Evolutionary conservation across 1,140 invertebrate species (phyloP).

Genomic region (Drosophila bifasciata): DNA sequence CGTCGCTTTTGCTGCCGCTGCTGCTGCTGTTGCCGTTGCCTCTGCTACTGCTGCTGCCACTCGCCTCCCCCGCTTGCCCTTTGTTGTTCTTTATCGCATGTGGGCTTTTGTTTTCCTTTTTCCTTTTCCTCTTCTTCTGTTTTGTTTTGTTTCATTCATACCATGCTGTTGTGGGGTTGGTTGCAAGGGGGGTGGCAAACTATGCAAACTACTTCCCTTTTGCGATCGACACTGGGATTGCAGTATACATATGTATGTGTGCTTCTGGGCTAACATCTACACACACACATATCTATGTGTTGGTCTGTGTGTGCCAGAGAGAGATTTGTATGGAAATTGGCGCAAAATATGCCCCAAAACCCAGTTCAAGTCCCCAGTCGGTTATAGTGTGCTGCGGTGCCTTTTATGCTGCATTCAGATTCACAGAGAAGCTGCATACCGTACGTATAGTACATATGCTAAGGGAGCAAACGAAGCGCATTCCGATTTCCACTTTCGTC

Average conservation of each 20-base stretch:
- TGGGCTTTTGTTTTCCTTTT: constrained; percentile 53
- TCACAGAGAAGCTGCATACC: constrained; percentile 18
- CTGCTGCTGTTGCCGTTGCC: constrained; percentile 28
- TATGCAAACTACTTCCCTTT: constrained; percentile 53
- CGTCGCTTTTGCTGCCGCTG: constrained; percentile 17
- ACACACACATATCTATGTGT: neutral
- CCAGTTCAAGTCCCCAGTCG: constrained; percentile 51
- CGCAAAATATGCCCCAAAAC: constrained; percentile 74
- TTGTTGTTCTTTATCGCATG: constrained; percentile 62
- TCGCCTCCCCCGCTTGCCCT: constrained; percentile 38
- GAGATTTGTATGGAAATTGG: constrained; percentile 76
- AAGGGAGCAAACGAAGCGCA: neutral
- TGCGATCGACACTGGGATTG: constrained; percentile 56
- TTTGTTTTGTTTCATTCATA: constrained; percentile 73
- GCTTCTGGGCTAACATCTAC: neutral
- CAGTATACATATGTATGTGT: no score
- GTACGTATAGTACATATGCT: constrained; percentile 1
- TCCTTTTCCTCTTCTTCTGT: constrained; percentile 33
- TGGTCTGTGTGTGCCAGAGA: constrained; percentile 14
- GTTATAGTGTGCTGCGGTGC: constrained; percentile 49
- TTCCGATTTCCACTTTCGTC: constrained; percentile 15
- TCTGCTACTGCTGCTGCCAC: neutral
- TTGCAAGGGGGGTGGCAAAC: constrained; percentile 7
- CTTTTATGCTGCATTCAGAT: constrained; percentile 34
- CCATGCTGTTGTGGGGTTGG: constrained; percentile 7